phyloP scores from a whole-genome alignment of 2,888 invertebrate species.

The Strigamia transsilvanica region DNA sequence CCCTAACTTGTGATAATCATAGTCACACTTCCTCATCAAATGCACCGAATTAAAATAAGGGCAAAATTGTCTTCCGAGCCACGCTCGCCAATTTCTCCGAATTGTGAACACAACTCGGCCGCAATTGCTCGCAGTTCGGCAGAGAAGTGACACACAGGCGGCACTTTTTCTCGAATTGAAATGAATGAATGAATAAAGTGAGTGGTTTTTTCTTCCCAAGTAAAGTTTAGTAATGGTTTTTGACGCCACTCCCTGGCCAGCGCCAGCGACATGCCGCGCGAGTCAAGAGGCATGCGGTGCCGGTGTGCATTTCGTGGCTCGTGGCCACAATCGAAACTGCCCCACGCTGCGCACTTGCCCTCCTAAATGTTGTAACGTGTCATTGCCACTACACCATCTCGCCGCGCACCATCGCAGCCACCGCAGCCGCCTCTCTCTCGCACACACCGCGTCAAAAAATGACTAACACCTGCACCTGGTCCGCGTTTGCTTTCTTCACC shows the following conservation, averaged over 20 bases:
- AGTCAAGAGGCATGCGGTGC: conserved; percentile 22
- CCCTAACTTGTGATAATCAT: neutral
- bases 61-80: too few relatives aligned
- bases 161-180: neutral
- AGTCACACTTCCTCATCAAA: neutral
- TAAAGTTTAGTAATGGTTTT: neutral
- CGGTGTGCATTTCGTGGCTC: conserved; percentile 7
- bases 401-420: neutral
- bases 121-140: too few relatives aligned
- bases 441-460: conserved; percentile 57
- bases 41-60: neutral
- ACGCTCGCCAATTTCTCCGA: neutral
- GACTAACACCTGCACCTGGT: conserved; percentile 14
- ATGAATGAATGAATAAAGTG: neutral
- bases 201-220: neutral
- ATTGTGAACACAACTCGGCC: too few relatives aligned
- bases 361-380: conserved; percentile 22
- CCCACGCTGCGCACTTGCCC: conserved; percentile 4
- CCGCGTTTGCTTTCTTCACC: neutral
- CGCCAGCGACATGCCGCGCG: neutral
- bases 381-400: conserved; percentile 20
- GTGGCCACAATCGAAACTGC: conserved; percentile 22
- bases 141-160: neutral
- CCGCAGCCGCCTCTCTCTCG: neutral
- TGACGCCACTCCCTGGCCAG: conserved; percentile 14